Evolutionary conservation across 2,888 invertebrate species (phyloP), one percentile per base, ranked within the genome.

Genomic region (Ditula angustiorana): DNA sequence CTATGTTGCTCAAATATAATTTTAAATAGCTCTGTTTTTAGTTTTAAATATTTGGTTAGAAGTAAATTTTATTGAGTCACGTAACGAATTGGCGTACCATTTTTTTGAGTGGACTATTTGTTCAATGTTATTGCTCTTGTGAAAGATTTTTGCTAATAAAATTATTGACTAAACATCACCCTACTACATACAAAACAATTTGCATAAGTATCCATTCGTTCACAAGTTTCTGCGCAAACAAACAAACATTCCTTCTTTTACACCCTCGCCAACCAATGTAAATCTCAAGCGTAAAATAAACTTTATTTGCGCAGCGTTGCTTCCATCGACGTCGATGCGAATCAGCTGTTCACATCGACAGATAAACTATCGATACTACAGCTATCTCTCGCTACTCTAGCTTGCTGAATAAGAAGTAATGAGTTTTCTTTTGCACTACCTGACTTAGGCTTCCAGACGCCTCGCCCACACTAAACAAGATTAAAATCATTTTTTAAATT

Each of bases 371-470:
- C 70, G 76, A 72, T 74, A 75, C 50, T 62, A 71, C 67, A 66
- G 66, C 73, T n/a, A n/a, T n/a, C n/a, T n/a, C n/a, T n/a, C n/a
- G n/a, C n/a, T n/a, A n/a, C n/a, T 66, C 77, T 74, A 71, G 77
- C 81, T 72, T 75, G 75, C 78, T 86, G 88, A 89, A 90, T 89
- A 86, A 90, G 88, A 85, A 90, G 87, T 89, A 90, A 91, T 89
- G 91, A 91, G 88, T 88, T 91, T 91, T 91, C 90, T 90, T 88
- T 88, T 81, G 80, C 83, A 84, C 78, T 84, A 89, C 90, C 90
- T 90, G 89, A 88, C 87, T 90, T 79, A 83, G 79, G 80, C 78
- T 76, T 80, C 77, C 81, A 70, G 71, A 68, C 82, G 82, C 83
- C 86, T 82, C 82, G 82, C 83, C 85, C 81, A 76, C 76, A 79